phyloP scores from a whole-genome alignment of 2,888 invertebrate genomes.

The Xylophagus ater region DNA sequence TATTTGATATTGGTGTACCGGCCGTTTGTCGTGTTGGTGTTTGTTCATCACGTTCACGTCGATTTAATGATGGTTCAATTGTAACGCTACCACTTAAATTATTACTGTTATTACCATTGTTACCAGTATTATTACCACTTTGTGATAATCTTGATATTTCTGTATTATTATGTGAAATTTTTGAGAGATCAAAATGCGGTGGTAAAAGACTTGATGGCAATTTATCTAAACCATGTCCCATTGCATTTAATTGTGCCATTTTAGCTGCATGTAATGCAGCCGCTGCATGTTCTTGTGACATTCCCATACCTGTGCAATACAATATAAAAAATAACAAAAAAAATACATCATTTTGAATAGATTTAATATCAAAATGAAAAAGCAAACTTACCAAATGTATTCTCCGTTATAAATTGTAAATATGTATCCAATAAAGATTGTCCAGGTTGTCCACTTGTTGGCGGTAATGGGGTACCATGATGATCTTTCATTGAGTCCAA shows the following conservation, averaged over 20 bases:
- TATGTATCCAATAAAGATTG: conserved; percentile 79
- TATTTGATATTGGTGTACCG: conserved; percentile 15
- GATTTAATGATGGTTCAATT: conserved; percentile 33
- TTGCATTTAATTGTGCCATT: conserved; percentile 63
- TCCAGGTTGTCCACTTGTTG: conserved; percentile 50
- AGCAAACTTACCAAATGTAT: conserved; percentile 51
- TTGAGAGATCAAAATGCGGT: conserved; percentile 36
- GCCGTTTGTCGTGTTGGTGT: conserved; percentile 4
- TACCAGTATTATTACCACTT: conserved; percentile 1
- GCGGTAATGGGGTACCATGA: conserved; percentile 53
- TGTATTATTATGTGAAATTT: conserved; percentile 25
- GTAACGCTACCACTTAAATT: conserved; percentile 21
- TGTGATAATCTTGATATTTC: conserved; percentile 4
- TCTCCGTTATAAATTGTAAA: conserved; percentile 78
- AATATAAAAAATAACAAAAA: neutral
- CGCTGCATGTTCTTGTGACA: conserved; percentile 55
- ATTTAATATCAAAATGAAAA: neutral
- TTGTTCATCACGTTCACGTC: conserved; percentile 22
- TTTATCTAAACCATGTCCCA: conserved; percentile 46
- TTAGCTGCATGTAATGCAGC: conserved; percentile 70
- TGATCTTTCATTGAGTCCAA: conserved; percentile 52
- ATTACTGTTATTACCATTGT: neutral
- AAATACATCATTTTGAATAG: neutral
- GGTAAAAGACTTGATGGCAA: conserved; percentile 40
- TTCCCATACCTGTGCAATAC: conserved; percentile 44